Conservation (phyloP, 2,888 invertebrate genomes). For the Eilema sororculum region DNA sequence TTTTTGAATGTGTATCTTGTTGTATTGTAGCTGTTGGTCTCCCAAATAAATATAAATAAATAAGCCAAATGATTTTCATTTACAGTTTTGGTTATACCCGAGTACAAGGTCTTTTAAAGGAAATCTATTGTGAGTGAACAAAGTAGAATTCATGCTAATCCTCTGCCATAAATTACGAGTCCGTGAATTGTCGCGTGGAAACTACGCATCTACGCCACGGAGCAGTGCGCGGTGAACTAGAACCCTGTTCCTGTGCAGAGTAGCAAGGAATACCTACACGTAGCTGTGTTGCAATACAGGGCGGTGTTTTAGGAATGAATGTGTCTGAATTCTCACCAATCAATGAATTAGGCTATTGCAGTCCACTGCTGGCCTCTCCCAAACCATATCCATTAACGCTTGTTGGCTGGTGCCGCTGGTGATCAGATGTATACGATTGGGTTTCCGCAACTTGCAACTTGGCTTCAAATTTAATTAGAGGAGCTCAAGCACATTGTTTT, state of each 20-base stretch:
- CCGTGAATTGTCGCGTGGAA: not conserved
- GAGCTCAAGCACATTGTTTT: too few relatives aligned
- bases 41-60: too few relatives aligned
- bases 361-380: too few relatives aligned
- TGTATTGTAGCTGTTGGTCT: too few relatives aligned
- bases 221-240: not conserved
- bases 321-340: not conserved
- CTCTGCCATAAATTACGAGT: conserved; percentile 1
- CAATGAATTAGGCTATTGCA: too few relatives aligned
- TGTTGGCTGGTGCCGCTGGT: too few relatives aligned
- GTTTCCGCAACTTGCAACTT: not conserved
- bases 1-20: too few relatives aligned
- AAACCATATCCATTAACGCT: not conserved
- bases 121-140: not conserved
- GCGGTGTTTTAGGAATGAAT: not conserved
- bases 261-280: not conserved
- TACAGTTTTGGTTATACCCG: not conserved
- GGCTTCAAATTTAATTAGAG: too few relatives aligned
- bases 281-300: not conserved
- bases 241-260: not conserved
- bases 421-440: too few relatives aligned
- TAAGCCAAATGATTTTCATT: not conserved
- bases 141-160: not conserved
- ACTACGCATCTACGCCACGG: not conserved
- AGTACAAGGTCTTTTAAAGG: too few relatives aligned